Percentiles rank a stretch among this genome's conserved stretches.
Evolutionary conservation across 2,113 vertebrate genomes (phyloP).

Genomic region (Porphyrio hochstetteri): DNA sequence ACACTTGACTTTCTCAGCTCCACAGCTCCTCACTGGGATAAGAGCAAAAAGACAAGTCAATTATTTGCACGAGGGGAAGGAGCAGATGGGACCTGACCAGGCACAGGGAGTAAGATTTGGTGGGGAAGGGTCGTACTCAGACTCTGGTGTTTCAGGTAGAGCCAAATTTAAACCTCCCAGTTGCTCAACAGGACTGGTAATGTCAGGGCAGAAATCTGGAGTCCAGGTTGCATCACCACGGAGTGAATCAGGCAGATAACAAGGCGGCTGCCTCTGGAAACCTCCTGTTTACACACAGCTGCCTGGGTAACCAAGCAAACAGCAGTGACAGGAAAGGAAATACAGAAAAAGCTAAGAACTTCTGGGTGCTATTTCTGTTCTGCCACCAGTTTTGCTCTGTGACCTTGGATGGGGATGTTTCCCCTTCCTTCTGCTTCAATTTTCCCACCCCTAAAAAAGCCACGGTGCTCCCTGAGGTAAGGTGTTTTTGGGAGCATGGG

Average conservation of each 20-base stretch:
- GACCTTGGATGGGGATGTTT: constrained; percentile 51
- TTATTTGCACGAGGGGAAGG: neutral
- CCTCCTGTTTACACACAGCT: constrained; percentile 73
- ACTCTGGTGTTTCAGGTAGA: neutral
- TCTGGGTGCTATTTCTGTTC: constrained; percentile 65
- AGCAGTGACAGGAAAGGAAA: constrained; percentile 69
- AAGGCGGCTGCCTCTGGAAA: constrained; percentile 55
- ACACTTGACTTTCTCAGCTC: neutral
- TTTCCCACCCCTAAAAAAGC: constrained; percentile 27
- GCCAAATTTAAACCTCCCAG: neutral
- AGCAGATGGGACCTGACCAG: neutral
- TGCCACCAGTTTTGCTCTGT: constrained; percentile 36
- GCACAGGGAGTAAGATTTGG: accelerated
- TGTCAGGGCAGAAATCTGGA: neutral
- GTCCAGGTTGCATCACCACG: neutral
- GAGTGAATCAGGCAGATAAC: constrained; percentile 54
- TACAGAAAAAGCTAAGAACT: constrained; percentile 32
- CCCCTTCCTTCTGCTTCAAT: neutral
- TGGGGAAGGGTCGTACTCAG: neutral
- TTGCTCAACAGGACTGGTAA: neutral
- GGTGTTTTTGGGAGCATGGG: neutral
- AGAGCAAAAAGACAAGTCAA: neutral
- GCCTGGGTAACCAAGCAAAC: constrained; percentile 71
- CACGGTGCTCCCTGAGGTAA: neutral
- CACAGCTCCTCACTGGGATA: neutral